Base-by-base conservation (phyloP, 2,888 invertebrate species). In the Cephus sareptanus region DNA sequence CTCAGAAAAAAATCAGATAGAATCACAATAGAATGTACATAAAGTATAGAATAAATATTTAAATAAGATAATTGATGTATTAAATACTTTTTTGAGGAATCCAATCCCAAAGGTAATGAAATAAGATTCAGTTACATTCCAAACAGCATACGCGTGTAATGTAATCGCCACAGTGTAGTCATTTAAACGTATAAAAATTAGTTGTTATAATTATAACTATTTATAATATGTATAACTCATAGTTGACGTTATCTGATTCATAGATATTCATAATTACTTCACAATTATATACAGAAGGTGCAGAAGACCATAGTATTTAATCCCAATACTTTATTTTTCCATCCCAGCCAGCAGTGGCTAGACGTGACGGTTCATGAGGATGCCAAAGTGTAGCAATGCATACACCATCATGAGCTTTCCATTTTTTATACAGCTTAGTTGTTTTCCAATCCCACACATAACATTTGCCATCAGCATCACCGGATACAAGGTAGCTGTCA, bases 381-480 rank as follows among this genome's bases (percentile, higher is more conserved):
- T 99, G 99, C 99, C 99, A 99, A 30, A 99, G 93, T 0, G 96
- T 95, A 30, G 96, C 95, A 81, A 99, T 99, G 90, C 99, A 99
- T 30, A 99, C 99, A 80, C 97, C 97, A 85, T 99, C 99, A 91
- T 99, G 99, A 0, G 99, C 99, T 92, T 99, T 99, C 97, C 99
- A 99, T 91, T 98, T 99, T 92, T 97, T 98, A 92, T 97, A 98
- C 81, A 99, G 93, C 92, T 99, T 98, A 82, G 99, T 99, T 0
- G 99, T 98, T 91, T 99, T 99, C 99, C 99, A 99, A 90, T 99
- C 99, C 99, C 99, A 99, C 73, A 99, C 95, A 92, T 98, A 99
- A 87, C 98, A 96, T 92, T 99, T 99, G 13, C 99, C 99, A 92
- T 99, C 99, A 0, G 99, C 99, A 92, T 99, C 99, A 1, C 99